These are phyloP conservation scores for Hozukius guyotensis DNA, from an alignment of 2,797 vertebrate genomes.

Conservation along the genomic window DNA sequence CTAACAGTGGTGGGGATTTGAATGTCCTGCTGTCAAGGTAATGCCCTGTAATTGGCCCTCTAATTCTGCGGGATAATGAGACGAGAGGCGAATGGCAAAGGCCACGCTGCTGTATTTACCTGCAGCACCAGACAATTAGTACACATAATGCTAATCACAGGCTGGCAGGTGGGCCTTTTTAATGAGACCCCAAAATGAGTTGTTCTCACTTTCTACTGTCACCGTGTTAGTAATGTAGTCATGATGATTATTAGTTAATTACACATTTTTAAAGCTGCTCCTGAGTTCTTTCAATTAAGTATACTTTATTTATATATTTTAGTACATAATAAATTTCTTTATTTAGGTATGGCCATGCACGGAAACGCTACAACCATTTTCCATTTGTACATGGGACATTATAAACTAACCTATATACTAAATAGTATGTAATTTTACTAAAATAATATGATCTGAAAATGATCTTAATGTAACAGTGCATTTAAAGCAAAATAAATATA, in stretches of 20 bases:
- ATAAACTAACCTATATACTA: neutral
- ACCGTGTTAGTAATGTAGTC: neutral
- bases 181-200: conserved; percentile 44
- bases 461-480: neutral
- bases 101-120: conserved; percentile 61
- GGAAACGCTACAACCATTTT: neutral
- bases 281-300: neutral
- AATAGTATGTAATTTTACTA: neutral
- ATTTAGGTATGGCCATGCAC: rapidly evolving
- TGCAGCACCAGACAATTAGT: conserved; percentile 56
- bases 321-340: neutral
- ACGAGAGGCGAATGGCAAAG: conserved; percentile 49
- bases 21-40: conserved; percentile 62
- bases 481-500: neutral
- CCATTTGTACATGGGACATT: neutral
- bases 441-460: neutral
- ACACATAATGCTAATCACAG: conserved; percentile 45
- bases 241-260: conserved; percentile 27
- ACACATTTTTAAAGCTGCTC: neutral
- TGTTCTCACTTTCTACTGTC: conserved; percentile 13
- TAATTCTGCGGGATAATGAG: conserved; percentile 73
- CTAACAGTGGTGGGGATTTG: conserved; percentile 38
- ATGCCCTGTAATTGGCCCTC: conserved; percentile 73
- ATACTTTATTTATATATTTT: neutral
- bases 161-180: conserved; percentile 52